These are phyloP conservation scores for Ceratosolen solmsi DNA, from an alignment of 1,140 invertebrate genomes.

Conservation along the genomic window DNA sequence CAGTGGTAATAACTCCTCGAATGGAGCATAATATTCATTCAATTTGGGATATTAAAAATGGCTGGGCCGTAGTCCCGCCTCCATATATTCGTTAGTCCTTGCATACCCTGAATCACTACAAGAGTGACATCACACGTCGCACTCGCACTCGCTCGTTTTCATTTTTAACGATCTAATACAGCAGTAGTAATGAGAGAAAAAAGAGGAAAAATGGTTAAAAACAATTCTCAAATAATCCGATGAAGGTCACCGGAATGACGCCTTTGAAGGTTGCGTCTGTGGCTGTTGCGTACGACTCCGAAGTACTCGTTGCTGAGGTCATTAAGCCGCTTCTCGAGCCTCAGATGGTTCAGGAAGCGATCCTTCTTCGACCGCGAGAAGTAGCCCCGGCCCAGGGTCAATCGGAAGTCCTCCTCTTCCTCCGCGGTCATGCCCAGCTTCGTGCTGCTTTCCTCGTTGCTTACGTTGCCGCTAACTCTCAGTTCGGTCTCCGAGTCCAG, in stretches of 20 bases:
- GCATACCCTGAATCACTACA: too few species aligned
- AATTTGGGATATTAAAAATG: too few species aligned
- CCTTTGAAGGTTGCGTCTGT: slow-evolving; percentile 33
- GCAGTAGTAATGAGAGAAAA: neutral
- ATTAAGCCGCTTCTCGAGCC: slow-evolving; percentile 65
- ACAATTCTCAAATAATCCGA: slow-evolving; percentile 33
- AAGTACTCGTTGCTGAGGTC: slow-evolving; percentile 59
- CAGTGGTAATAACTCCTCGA: too few species aligned
- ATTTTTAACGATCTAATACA: too few species aligned
- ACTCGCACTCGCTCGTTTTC: too few species aligned
- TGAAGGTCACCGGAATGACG: slow-evolving; percentile 56
- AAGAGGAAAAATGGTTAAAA: neutral
- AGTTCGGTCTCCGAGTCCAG: slow-evolving; percentile 52
- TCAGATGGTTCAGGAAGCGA: slow-evolving; percentile 64
- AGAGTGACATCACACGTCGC: too few species aligned
- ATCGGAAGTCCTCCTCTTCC: slow-evolving; percentile 63
- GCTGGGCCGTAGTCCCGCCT: too few species aligned
- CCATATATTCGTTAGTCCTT: too few species aligned
- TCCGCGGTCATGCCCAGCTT: slow-evolving; percentile 59
- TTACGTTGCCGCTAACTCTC: slow-evolving; percentile 41
- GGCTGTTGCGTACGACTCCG: slow-evolving; percentile 12
- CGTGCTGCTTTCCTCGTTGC: slow-evolving; percentile 40
- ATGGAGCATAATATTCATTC: too few species aligned
- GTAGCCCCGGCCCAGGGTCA: slow-evolving; percentile 64
- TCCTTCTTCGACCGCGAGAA: slow-evolving; percentile 66